phyloP scores from a whole-genome alignment of 2,797 vertebrate genomes.

The Coregonus ussuriensis region DNA sequence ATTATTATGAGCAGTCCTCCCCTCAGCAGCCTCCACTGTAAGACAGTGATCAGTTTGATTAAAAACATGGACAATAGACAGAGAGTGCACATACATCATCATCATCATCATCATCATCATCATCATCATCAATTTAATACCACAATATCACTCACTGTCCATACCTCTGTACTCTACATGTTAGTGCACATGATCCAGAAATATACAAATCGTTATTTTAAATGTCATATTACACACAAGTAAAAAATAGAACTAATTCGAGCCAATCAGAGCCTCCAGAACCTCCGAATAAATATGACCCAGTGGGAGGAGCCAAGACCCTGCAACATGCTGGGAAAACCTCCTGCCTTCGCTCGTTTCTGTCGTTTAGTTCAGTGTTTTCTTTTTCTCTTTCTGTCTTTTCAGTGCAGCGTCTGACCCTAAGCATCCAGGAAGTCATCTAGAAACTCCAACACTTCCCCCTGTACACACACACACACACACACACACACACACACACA shows the following conservation, averaged over 20 bases:
- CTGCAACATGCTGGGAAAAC: background rate
- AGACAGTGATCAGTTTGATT: slow-evolving; percentile 36
- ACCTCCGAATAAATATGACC: slow-evolving; percentile 65
- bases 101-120: slow-evolving; percentile 1
- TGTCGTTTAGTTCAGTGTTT: slow-evolving; percentile 6
- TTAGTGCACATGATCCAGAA: slow-evolving; percentile 13
- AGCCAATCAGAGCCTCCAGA: slow-evolving; percentile 34
- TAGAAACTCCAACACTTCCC: slow-evolving; percentile 91
- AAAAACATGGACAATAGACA: slow-evolving; percentile 41
- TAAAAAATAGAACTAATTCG: slow-evolving; percentile 30
- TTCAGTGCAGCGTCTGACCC: slow-evolving; percentile 58
- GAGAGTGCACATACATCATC: slow-evolving; percentile 27
- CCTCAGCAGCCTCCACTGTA: too few relatives aligned
- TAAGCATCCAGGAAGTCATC: slow-evolving; percentile 86
- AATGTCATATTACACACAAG: slow-evolving; percentile 7
- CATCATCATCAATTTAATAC: slow-evolving; percentile 5
- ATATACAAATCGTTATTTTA: slow-evolving; percentile 24
- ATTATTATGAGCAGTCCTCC: too few relatives aligned
- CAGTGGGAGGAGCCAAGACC: slow-evolving; percentile 11
- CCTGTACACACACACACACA: slow-evolving; percentile 71
- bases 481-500: background rate
- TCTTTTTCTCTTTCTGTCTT: slow-evolving; percentile 30
- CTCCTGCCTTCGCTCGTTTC: background rate
- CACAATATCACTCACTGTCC: slow-evolving; percentile 27
- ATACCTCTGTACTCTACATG: too few relatives aligned